These are phyloP conservation scores for Ptychobarbus kaznakovi DNA, from an alignment of 2,797 vertebrate genomes.

Conservation along the genomic window DNA sequence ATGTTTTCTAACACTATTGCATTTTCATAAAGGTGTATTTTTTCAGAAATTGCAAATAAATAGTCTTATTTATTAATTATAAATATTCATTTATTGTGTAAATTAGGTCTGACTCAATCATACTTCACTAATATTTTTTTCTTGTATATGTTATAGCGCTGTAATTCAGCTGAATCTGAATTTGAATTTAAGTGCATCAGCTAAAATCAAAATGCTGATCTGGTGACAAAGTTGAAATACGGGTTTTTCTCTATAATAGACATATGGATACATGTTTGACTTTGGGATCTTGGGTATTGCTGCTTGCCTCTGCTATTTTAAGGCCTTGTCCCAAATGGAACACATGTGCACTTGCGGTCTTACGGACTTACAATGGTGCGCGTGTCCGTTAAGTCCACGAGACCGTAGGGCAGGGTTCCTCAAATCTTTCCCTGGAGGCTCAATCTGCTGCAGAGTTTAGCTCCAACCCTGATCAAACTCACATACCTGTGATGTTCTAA, in stretches of 20 bases:
- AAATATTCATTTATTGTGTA: not conserved
- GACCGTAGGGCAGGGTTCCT: no score
- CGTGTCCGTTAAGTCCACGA: no score
- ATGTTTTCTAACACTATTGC: not conserved
- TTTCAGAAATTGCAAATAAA: not conserved
- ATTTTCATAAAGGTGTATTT: not conserved
- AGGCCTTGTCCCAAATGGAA: no score
- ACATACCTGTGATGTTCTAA: no score
- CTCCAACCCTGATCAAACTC: no score
- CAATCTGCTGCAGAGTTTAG: no score
- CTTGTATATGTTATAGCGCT: not conserved
- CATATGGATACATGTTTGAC: not conserved
- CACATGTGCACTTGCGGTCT: no score
- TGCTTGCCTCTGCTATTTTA: slow-evolving; percentile 5
- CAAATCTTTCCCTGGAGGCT: no score
- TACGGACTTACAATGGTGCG: no score
- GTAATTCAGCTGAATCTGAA: not conserved
- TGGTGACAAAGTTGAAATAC: not conserved
- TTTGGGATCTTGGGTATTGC: not conserved
- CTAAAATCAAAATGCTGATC: not conserved
- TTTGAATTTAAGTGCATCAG: not conserved
- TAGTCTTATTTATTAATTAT: not conserved
- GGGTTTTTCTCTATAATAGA: not conserved
- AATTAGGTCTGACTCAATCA: not conserved
- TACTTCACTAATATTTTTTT: not conserved